A percentile compares a stretch with the other conserved stretches of the same genome.
phyloP scores from a whole-genome alignment of 1,140 invertebrate genomes.

The Brachionus plicatilis region DNA sequence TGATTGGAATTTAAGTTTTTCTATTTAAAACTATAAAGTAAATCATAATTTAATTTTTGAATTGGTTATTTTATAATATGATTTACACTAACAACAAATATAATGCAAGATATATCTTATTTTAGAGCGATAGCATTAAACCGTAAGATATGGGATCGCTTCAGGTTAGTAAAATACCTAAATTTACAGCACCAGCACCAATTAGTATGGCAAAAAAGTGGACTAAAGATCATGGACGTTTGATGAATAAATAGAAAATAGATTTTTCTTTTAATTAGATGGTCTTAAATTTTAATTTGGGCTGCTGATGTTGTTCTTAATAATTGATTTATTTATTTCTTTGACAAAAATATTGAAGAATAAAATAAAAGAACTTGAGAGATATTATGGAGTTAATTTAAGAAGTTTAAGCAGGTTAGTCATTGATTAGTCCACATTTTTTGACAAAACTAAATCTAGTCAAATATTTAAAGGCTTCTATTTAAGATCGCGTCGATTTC shows the following conservation, averaged over 20 bases:
- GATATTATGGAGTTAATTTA: slow-evolving; percentile 39
- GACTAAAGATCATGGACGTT: not conserved
- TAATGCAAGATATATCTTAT: slow-evolving; percentile 35
- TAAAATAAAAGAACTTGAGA: slow-evolving; percentile 35
- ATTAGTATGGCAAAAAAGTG: not conserved
- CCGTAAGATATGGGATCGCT: slow-evolving; percentile 14
- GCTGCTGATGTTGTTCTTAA: not conserved
- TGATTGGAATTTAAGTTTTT: not conserved
- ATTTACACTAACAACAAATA: not conserved
- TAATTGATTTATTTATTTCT: not conserved
- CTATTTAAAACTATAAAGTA: not conserved
- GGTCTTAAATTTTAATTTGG: not conserved
- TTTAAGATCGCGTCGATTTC: slow-evolving; percentile 22
- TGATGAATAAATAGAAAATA: too few relatives aligned
- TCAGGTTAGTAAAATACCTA: not conserved
- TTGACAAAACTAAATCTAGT: not conserved
- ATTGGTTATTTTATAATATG: slow-evolving; percentile 14
- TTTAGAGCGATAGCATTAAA: not conserved
- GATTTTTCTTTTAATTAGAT: not conserved
- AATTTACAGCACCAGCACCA: not conserved
- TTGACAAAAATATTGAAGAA: not conserved
- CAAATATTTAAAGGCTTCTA: not conserved
- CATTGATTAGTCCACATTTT: slow-evolving; percentile 1
- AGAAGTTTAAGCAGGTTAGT: slow-evolving; percentile 39
- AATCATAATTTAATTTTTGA: slow-evolving; percentile 17